A percentile compares a stretch with the other conserved stretches of the same genome.
phyloP scores from a whole-genome alignment of 2,113 vertebrate species.

The Actenoides hombroni region DNA sequence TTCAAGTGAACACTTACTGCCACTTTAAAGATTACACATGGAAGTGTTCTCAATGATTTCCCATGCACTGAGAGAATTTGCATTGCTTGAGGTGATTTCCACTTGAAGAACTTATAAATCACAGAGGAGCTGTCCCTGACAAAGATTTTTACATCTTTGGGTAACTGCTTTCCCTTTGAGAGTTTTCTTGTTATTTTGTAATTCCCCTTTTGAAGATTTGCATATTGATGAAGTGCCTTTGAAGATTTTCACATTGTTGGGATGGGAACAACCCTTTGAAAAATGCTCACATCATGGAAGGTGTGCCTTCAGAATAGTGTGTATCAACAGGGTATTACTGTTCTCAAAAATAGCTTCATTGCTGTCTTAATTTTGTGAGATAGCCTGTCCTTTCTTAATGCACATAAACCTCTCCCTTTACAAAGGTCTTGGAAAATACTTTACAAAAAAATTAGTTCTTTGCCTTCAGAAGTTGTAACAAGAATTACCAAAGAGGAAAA shows the following conservation, averaged over 20 bases:
- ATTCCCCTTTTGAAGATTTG: constrained; percentile 69
- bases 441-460: background rate
- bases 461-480: background rate
- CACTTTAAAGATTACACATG: constrained; percentile 41
- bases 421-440: background rate
- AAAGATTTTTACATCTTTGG: constrained; percentile 61
- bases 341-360: background rate
- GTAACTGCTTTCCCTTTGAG: constrained; percentile 59
- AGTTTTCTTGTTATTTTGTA: constrained; percentile 53
- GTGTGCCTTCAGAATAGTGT: background rate
- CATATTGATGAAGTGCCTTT: constrained; percentile 60
- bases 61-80: constrained; percentile 9
- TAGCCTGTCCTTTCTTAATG: background rate
- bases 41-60: constrained; percentile 3
- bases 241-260: constrained; percentile 52
- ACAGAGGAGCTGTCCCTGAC: constrained; percentile 43
- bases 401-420: background rate
- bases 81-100: constrained; percentile 63
- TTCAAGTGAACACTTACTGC: constrained; percentile 19
- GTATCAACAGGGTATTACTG: background rate
- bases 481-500: background rate
- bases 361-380: background rate
- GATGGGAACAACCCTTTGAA: background rate
- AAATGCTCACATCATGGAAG: background rate
- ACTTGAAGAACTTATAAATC: constrained; percentile 64